These are phyloP conservation scores for Archips xylosteana DNA, from an alignment of 2,888 invertebrate species.

Conservation along the genomic window DNA sequence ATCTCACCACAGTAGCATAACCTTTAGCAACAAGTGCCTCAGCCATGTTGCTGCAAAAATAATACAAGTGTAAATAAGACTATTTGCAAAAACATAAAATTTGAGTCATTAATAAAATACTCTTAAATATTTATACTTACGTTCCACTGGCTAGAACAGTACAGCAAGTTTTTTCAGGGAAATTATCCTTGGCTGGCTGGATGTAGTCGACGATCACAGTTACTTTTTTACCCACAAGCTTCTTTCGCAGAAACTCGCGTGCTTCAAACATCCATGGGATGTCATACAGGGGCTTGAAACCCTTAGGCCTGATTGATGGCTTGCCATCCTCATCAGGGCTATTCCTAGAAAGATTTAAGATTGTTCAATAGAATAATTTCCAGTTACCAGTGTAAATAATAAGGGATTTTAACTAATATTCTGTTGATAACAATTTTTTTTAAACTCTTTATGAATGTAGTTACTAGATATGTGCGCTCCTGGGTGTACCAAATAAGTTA, in stretches of 20 bases:
- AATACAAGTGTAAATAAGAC: too few species aligned
- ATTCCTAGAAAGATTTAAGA: constrained; percentile 57
- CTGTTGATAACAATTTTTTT: too few species aligned
- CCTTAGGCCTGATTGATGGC: constrained; percentile 88
- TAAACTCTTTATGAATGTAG: too few species aligned
- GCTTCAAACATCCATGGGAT: constrained; percentile 99
- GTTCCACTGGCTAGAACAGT: constrained; percentile 91
- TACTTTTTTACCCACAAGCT: constrained; percentile 97
- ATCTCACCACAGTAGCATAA: constrained; percentile 95
- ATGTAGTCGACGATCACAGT: constrained; percentile 97
- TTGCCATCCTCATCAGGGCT: constrained; percentile 88
- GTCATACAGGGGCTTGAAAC: constrained; percentile 96
- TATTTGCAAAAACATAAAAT: not conserved
- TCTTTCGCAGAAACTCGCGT: constrained; percentile 97
- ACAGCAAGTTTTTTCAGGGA: constrained; percentile 98
- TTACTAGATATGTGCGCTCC: too few species aligned
- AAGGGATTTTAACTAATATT: too few species aligned
- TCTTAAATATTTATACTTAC: constrained; percentile 59
- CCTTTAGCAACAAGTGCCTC: constrained; percentile 97
- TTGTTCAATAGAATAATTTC: constrained; percentile 17
- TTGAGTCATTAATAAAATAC: not conserved
- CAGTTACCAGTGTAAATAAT: too few species aligned
- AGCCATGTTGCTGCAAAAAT: constrained; percentile 92
- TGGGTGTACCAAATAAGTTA: too few species aligned
- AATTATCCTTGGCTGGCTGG: constrained; percentile 96